These are phyloP conservation scores for Xanthorhoe designata DNA, from an alignment of 2,888 invertebrate species.

Conservation along the genomic window DNA sequence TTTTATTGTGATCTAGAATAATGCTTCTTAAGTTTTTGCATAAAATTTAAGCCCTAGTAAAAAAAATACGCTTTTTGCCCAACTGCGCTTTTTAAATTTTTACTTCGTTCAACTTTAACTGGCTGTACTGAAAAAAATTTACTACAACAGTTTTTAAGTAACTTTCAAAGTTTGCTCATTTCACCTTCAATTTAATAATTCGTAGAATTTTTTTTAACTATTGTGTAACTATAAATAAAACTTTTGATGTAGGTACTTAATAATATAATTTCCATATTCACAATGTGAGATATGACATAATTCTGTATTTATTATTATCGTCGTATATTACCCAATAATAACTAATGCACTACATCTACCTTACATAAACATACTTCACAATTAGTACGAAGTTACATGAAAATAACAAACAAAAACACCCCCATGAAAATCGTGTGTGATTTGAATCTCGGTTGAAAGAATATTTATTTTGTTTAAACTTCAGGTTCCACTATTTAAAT, in stretches of 20 bases:
- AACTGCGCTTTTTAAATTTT: too few species aligned
- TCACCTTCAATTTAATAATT: too few species aligned
- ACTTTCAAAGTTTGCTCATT: too few species aligned
- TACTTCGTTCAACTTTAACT: too few species aligned
- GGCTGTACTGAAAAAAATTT: too few species aligned
- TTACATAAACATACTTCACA: constrained; percentile 27
- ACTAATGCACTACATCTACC: constrained; percentile 37
- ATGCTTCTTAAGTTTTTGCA: too few species aligned
- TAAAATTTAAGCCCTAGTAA: too few species aligned
- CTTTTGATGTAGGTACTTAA: constrained; percentile 37
- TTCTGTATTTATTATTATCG: constrained; percentile 51
- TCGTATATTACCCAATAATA: constrained; percentile 43
- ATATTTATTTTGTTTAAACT: background rate
- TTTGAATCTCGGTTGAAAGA: background rate
- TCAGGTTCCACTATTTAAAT: background rate
- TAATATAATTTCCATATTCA: constrained; percentile 57
- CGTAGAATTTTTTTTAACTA: too few species aligned
- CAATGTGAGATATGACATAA: constrained; percentile 60
- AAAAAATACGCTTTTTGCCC: too few species aligned
- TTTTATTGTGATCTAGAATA: too few species aligned
- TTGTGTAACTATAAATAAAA: constrained; percentile 28
- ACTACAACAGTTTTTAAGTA: too few species aligned
- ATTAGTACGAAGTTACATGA: constrained; percentile 20
- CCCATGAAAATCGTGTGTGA: constrained; percentile 14
- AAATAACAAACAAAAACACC: constrained; percentile 23